Percentiles rank a stretch among this genome's conserved stretches.
Conservation (phyloP, 2,113 vertebrate genomes). For the Melanostigma gelatinosum region DNA sequence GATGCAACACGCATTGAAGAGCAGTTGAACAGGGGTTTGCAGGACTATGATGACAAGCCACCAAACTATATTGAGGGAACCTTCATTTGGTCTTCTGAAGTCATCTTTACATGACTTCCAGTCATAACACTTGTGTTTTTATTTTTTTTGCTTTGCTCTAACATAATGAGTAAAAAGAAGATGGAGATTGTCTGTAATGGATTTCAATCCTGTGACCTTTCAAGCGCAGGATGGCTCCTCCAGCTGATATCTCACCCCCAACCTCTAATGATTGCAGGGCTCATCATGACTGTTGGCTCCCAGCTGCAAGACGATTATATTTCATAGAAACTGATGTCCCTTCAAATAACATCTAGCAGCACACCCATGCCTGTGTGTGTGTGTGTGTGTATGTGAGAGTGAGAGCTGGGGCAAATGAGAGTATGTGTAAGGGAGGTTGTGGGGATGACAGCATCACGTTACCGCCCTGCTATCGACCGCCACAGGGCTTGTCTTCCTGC, state of each 20-base stretch:
- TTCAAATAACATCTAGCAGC: constrained; percentile 56
- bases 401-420: constrained; percentile 21
- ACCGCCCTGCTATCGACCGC: constrained; percentile 40
- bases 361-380: constrained; percentile 6
- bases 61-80: background rate
- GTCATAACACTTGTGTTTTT: background rate
- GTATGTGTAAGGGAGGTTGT: constrained; percentile 32
- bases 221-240: constrained; percentile 32
- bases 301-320: constrained; percentile 63
- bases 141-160: background rate
- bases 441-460: constrained; percentile 45
- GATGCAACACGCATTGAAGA: too few relatives aligned
- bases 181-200: constrained; percentile 27
- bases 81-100: background rate
- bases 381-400: constrained; percentile 4
- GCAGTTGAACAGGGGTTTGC: background rate
- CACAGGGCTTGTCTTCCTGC: constrained; percentile 31
- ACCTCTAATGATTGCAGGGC: constrained; percentile 47
- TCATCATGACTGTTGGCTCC: constrained; percentile 53
- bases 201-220: constrained; percentile 46
- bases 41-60: background rate
- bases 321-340: constrained; percentile 59
- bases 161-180: constrained; percentile 2
- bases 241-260: constrained; percentile 17
- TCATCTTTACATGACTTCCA: background rate